Percentiles rank a stretch among this genome's conserved stretches.
Conservation (phyloP, 2,888 invertebrate species). For the Scaptodrosophila latifasciaeformis region DNA sequence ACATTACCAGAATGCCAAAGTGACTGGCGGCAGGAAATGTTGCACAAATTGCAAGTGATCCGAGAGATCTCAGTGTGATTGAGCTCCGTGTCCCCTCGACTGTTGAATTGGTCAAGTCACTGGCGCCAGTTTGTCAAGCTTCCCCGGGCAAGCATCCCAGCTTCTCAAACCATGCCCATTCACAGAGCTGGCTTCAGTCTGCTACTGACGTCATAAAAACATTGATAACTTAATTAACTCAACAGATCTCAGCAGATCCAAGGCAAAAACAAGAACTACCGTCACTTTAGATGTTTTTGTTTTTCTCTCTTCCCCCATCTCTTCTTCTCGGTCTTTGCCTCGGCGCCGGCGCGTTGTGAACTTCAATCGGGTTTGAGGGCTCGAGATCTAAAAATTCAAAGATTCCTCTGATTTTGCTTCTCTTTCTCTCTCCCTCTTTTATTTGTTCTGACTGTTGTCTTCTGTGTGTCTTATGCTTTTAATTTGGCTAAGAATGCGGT, state of each 20-base stretch:
- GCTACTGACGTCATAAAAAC: slow-evolving; percentile 62
- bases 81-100: slow-evolving; percentile 9
- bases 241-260: not conserved
- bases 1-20: not conserved
- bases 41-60: too few species aligned
- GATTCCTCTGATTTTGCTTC: not conserved
- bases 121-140: slow-evolving; percentile 22
- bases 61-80: too few species aligned
- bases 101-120: not conserved
- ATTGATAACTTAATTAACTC: slow-evolving; percentile 64
- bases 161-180: not conserved
- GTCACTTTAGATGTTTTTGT: not conserved
- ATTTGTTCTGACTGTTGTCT: slow-evolving; percentile 9
- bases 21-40: not conserved
- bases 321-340: too few species aligned
- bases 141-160: not conserved
- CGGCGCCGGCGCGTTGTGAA: slow-evolving; percentile 3
- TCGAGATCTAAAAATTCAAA: slow-evolving; percentile 23
- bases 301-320: too few species aligned
- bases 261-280: not conserved
- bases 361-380: slow-evolving; percentile 24
- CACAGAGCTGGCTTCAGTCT: not conserved
- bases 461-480: slow-evolving; percentile 35
- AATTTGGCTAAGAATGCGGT: slow-evolving; percentile 64
- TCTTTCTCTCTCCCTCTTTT: not conserved